Evolutionary conservation across 2,113 vertebrate genomes (phyloP).

Genomic region (Vidua chalybeata): DNA sequence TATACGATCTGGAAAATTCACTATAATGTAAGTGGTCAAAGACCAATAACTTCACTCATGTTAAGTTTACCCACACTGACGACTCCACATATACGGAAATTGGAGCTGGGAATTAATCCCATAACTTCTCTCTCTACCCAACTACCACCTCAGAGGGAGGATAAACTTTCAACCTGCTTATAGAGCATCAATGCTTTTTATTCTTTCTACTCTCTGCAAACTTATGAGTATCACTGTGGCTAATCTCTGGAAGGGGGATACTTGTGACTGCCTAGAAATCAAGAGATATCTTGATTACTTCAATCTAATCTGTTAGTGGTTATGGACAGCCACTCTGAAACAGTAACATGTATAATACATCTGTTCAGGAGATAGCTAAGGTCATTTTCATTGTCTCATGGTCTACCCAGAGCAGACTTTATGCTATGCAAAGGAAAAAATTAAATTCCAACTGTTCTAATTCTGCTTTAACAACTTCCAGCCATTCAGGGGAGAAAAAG

Average conservation of each 20-base stretch:
- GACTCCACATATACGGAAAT: neutral
- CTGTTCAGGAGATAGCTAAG: neutral
- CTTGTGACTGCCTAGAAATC: neutral
- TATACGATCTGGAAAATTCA: neutral
- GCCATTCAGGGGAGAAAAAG: neutral
- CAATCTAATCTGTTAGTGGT: neutral
- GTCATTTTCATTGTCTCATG: neutral
- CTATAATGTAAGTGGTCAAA: neutral
- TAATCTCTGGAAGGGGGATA: neutral
- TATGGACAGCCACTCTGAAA: neutral
- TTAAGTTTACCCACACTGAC: neutral
- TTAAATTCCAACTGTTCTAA: neutral
- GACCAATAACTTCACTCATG: neutral
- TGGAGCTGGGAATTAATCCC: neutral
- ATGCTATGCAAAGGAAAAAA: neutral
- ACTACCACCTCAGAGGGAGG: neutral
- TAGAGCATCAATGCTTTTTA: neutral
- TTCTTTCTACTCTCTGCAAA: neutral
- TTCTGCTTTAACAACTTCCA: neutral
- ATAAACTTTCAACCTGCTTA: neutral
- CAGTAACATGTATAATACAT: neutral
- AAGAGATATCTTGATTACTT: neutral
- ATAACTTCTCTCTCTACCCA: neutral
- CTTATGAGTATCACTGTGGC: neutral
- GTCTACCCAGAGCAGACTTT: neutral